Percentiles rank a stretch among this genome's conserved stretches.
These are phyloP conservation scores for Narcine bancroftii DNA, from an alignment of 2,113 vertebrate genomes.

Conservation along the genomic window DNA sequence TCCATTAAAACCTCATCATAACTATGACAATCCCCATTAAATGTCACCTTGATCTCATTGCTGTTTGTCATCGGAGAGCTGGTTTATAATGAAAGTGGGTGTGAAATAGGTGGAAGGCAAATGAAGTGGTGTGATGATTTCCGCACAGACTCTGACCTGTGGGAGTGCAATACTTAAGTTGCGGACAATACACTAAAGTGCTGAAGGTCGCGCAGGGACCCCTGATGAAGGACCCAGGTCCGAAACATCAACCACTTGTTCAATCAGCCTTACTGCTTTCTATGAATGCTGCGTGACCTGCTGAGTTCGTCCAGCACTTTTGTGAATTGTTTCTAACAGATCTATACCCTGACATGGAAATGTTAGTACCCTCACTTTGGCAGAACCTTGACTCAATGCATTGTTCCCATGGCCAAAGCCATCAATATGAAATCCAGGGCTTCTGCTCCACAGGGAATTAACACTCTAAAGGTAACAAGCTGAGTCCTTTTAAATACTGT, in stretches of 20 bases:
- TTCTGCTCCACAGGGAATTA: neutral
- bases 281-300: no score
- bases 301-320: no score
- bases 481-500: neutral
- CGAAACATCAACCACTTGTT: no score
- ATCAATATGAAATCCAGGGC: neutral
- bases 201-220: no score
- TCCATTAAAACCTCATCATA: neutral
- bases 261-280: no score
- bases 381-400: neutral
- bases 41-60: neutral
- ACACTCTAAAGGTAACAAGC: neutral
- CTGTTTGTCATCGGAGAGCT: neutral
- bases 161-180: neutral
- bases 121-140: neutral
- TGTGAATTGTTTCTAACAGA: neutral
- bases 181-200: no score
- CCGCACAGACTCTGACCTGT: neutral
- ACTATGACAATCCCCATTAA: neutral
- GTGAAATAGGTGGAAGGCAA: neutral
- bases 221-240: no score
- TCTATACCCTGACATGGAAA: neutral
- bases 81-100: neutral
- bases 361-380: neutral
- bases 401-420: neutral